These are phyloP conservation scores for Charadrius vociferus DNA, from an alignment of 2,113 vertebrate species.

Conservation along the genomic window DNA sequence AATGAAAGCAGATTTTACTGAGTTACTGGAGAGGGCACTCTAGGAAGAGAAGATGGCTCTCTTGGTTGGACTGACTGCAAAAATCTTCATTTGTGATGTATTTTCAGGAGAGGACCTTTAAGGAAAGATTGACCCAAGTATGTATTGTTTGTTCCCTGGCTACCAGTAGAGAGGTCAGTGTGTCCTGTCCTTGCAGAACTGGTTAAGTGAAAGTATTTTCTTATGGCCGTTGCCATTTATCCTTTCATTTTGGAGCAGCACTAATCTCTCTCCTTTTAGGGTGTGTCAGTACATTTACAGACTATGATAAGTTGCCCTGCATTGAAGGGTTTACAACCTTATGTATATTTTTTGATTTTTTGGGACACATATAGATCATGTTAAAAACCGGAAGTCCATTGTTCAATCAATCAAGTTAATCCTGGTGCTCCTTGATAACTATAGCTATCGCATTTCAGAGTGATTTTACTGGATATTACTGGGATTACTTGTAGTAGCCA, in stretches of 20 bases:
- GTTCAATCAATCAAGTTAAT: constrained; percentile 83
- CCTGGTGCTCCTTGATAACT: constrained; percentile 79
- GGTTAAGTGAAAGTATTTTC: constrained; percentile 39
- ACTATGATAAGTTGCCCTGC: constrained; percentile 39
- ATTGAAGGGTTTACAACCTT: constrained; percentile 27
- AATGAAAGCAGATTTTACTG: neutral
- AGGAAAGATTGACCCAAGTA: neutral
- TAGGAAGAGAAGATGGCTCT: neutral
- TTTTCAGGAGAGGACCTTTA: neutral
- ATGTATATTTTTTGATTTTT: constrained; percentile 45
- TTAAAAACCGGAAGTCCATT: constrained; percentile 74
- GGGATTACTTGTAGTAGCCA: constrained; percentile 94
- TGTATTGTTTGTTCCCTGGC: neutral
- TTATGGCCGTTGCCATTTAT: constrained; percentile 18
- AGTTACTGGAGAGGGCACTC: neutral
- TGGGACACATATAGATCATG: constrained; percentile 66
- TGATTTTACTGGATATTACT: constrained; percentile 91
- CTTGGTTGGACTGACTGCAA: neutral
- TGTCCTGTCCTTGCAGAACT: neutral
- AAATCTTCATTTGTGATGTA: neutral
- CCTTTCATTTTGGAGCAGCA: constrained; percentile 33
- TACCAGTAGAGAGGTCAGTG: neutral
- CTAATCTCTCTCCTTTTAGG: constrained; percentile 48
- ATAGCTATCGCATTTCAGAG: constrained; percentile 89
- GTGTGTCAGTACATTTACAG: constrained; percentile 28